Evolutionary conservation across 2,888 invertebrate species (phyloP).

Genomic region (Spialia ferax): DNA sequence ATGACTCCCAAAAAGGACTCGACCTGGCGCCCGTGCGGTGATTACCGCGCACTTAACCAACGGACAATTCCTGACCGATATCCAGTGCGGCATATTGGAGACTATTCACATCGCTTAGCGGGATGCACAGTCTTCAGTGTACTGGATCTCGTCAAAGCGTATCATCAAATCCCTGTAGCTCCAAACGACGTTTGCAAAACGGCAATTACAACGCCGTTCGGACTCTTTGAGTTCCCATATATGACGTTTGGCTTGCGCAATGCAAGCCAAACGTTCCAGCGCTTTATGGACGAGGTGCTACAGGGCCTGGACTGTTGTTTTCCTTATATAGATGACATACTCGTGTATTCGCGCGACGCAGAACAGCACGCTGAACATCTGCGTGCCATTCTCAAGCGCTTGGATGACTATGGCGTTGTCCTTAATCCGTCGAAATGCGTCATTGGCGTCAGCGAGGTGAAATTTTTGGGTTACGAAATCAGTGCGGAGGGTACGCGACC

Average conservation of each 20-base stretch:
- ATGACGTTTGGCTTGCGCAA: conserved; percentile 9
- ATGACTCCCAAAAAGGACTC: conserved; percentile 2
- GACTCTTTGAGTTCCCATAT: conserved; percentile 18
- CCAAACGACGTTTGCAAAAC: conserved; percentile 9
- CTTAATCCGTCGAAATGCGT: not conserved
- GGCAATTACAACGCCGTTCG: conserved; percentile 18
- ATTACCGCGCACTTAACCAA: conserved; percentile 21
- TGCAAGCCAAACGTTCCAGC: conserved; percentile 14
- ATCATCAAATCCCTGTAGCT: too few species aligned
- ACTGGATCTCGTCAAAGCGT: conserved; percentile 9
- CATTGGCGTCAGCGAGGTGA: not conserved
- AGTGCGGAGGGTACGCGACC: not conserved
- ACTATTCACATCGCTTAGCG: conserved; percentile 3
- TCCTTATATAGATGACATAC: conserved; percentile 17
- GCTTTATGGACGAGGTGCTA: conserved; percentile 18
- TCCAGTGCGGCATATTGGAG: too few species aligned
- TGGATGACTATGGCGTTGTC: not conserved
- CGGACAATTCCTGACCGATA: conserved; percentile 8
- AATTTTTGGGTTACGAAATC: not conserved
- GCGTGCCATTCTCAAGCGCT: too few species aligned
- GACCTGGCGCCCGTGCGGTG: conserved; percentile 22
- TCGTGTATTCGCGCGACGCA: not conserved
- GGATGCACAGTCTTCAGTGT: not conserved
- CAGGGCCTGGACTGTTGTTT: conserved; percentile 17
- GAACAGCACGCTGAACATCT: conserved; percentile 8